Base-by-base conservation (phyloP, 2,888 invertebrate species). In the Hylaea fasciaria region DNA sequence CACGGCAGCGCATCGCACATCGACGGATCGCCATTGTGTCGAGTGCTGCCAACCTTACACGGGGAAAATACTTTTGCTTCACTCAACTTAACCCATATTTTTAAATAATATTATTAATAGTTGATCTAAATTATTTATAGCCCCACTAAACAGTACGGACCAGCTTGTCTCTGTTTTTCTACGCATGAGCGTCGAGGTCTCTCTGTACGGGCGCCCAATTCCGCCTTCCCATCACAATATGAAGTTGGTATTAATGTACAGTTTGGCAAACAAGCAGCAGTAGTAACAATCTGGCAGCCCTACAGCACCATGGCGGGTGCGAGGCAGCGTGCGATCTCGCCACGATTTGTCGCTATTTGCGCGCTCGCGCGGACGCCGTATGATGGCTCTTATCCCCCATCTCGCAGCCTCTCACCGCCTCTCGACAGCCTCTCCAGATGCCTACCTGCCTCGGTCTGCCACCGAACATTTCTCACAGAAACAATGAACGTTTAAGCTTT, bases 311-410 rank as follows among this genome's bases (percentile, higher is more conserved):
- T 39, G 8, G 47, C 48, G 50, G 49, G 67, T 59, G 58, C 52
- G 68, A 62, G 69, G 73, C 63, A 66, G 65, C 70, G 64, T 64
- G 78, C 78, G 87, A 87, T 86, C 80, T 78, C 72, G 73, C 58
- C 68, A 79, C 89, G 90, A 91, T 91, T 91, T 89, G 90, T 88
- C 87, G 90, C 83, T 86, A 86, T 86, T 86, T 84, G 87, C 85
- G 81, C 83, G 74, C 59, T 63, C 55, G 66, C 65, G 62, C 66
- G 56, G 62, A 57, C 63, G 57, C 60, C 57, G 66, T 66, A 90
- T 89, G 91, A 91, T 85, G 83, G 85, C 77, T 78, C 81, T 90
- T 91, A 91, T 91, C 91, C 85, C 60, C 81, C 85, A 91, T 90
- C 90, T 81, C 78, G 77, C 75, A 77, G 73, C 76, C 81, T 80